Evolutionary conservation across 2,113 vertebrate genomes (phyloP).

Genomic region (Pseudopodoces humilis): DNA sequence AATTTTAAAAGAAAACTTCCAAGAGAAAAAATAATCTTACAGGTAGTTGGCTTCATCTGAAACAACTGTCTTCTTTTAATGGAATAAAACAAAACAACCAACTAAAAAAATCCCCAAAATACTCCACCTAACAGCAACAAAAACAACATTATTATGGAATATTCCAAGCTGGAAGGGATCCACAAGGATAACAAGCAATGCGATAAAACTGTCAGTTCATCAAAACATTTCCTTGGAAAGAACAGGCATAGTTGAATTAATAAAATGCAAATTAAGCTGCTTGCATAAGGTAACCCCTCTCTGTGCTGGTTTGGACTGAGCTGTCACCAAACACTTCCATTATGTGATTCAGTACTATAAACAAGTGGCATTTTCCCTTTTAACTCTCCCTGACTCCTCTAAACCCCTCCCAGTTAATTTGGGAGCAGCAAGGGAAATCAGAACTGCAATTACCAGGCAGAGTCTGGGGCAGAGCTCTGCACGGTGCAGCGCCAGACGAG

Average conservation of each 20-base stretch:
- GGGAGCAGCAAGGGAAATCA: conserved; percentile 36
- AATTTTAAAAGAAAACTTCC: not conserved
- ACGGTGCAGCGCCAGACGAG: not conserved
- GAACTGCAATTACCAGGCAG: conserved; percentile 44
- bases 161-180: not conserved
- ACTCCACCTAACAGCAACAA: not conserved
- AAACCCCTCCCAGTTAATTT: conserved; percentile 58
- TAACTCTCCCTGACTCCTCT: conserved; percentile 42
- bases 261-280: not conserved
- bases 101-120: not conserved
- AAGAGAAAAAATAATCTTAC: not conserved
- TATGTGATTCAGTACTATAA: conserved; percentile 23
- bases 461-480: conserved; percentile 5
- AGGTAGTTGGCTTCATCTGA: not conserved
- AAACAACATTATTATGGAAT: not conserved
- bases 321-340: not conserved
- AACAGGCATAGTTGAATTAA: not conserved
- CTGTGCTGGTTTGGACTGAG: not conserved
- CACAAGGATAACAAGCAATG: not conserved
- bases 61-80: not conserved
- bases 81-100: not conserved
- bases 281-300: not conserved
- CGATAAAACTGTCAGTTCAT: not conserved
- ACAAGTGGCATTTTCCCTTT: conserved; percentile 58
- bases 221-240: not conserved